Percentiles rank a stretch among this genome's conserved stretches.
These are phyloP conservation scores for Clarias magur DNA, from an alignment of 2,113 vertebrate genomes.

Conservation along the genomic window DNA sequence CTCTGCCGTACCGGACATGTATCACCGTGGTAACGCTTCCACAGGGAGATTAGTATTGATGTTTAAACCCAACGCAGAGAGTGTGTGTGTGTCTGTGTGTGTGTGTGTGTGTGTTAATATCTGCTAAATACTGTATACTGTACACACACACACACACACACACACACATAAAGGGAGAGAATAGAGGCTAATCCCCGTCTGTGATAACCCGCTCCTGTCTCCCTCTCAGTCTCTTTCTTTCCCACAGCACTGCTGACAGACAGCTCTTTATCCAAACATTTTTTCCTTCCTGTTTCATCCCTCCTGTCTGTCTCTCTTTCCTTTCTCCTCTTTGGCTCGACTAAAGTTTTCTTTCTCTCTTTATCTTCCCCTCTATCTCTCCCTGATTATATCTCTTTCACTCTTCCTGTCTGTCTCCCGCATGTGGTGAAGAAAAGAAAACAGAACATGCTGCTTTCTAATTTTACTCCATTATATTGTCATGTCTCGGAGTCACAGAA, in stretches of 20 bases:
- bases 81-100: conserved; percentile 33
- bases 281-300: conserved; percentile 8
- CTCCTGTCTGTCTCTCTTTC: conserved; percentile 5
- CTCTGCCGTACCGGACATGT: background rate
- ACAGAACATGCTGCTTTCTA: conserved; percentile 51
- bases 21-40: conserved; percentile 25
- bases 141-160: conserved; percentile 26
- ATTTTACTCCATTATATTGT: conserved; percentile 62
- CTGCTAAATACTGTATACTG: no score
- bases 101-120: conserved; percentile 16
- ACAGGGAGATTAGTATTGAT: conserved; percentile 26
- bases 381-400: background rate
- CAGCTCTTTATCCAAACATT: conserved; percentile 54
- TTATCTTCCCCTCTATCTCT: background rate
- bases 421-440: conserved; percentile 43
- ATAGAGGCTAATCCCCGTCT: conserved; percentile 31
- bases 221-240: conserved; percentile 16
- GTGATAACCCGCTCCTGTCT: conserved; percentile 39
- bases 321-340: conserved; percentile 14
- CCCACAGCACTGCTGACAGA: conserved; percentile 12
- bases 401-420: conserved; percentile 24
- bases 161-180: conserved; percentile 1
- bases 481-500: conserved; percentile 60
- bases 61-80: background rate
- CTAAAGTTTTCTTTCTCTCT: background rate